Base-by-base conservation (phyloP, 2,797 vertebrate species). In the Triplophysa yarkandensis region DNA sequence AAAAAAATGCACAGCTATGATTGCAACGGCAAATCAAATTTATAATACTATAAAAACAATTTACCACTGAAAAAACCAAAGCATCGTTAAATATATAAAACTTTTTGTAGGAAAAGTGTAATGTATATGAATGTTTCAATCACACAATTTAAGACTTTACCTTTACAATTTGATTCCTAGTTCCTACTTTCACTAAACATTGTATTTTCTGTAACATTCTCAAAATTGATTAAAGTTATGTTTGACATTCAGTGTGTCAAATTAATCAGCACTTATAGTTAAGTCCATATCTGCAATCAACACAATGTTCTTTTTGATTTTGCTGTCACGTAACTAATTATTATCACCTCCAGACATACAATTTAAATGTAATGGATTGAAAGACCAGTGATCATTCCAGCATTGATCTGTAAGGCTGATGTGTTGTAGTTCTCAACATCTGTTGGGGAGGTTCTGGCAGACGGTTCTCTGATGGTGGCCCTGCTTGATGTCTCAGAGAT, bases 401-500 rank as follows among this genome's bases (percentile, higher is more conserved):
- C 55, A 74, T 74, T 66, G 52, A 76, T 68, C 69, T 62, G 27
- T 16, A 61, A 66, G 34, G 34, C 65, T 71, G 62, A 39, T 55
- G 66, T 69, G 57, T 52, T 77, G 54, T 71, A 77, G 50, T 79
- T 79, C 67, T 14, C 71, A 78, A 44, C 68, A 78, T 71, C 46
- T 81, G 34, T 69, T 83, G 68, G 71, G 73, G 39, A 74, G 77
- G 78, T 10, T 80, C 74, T 81, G 77, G 79, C 54, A 73, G 71
- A 62, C 54, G 48, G 64, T 74, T 27, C 69, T 82, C 84, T 85
- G 79, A 65, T 80, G 74, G 58, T 60, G 61, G 62, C 66, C 60
- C 80, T 14, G 68, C 85, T 77, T 80, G 71, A 85, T 75, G 77
- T 68, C 60, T 44, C 46, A 77, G 66, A 85, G 87, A 87, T 88